Conservation (phyloP, 2,113 vertebrate genomes). For the Dasyurus viverrinus region DNA sequence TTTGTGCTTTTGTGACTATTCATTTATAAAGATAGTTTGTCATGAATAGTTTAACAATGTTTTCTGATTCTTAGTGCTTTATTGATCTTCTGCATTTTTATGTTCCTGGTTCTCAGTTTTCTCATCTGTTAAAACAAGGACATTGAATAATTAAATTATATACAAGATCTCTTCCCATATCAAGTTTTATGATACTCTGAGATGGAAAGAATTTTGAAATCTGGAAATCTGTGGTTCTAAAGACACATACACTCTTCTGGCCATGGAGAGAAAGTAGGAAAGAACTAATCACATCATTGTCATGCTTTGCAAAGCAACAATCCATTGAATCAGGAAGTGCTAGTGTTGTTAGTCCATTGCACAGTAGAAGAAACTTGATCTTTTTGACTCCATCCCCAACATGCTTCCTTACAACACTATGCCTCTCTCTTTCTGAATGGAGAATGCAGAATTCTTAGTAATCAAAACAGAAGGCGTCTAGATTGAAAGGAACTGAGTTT, state of each 20-base stretch:
- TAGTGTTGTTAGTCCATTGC: not conserved
- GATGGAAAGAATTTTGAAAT: not conserved
- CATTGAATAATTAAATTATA: not conserved
- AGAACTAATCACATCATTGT: not conserved
- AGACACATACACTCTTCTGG: too few species aligned
- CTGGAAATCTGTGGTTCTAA: not conserved
- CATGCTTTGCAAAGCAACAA: not conserved
- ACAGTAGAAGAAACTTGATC: not conserved
- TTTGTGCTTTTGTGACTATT: not conserved
- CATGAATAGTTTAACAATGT: not conserved
- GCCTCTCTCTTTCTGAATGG: not conserved
- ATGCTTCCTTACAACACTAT: not conserved
- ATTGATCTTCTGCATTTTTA: not conserved
- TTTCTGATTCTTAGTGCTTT: not conserved
- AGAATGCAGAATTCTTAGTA: not conserved
- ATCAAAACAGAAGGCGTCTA: not conserved
- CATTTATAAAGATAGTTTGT: not conserved
- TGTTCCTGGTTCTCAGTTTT: not conserved
- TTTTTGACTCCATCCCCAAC: not conserved
- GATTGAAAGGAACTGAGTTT: not conserved
- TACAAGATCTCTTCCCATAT: not conserved
- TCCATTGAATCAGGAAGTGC: not conserved
- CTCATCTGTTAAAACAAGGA: not conserved
- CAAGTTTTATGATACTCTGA: not conserved
- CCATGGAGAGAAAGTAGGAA: not conserved